These are phyloP conservation scores for Drosophila nannoptera DNA, from an alignment of 1,140 invertebrate species.

Conservation along the genomic window DNA sequence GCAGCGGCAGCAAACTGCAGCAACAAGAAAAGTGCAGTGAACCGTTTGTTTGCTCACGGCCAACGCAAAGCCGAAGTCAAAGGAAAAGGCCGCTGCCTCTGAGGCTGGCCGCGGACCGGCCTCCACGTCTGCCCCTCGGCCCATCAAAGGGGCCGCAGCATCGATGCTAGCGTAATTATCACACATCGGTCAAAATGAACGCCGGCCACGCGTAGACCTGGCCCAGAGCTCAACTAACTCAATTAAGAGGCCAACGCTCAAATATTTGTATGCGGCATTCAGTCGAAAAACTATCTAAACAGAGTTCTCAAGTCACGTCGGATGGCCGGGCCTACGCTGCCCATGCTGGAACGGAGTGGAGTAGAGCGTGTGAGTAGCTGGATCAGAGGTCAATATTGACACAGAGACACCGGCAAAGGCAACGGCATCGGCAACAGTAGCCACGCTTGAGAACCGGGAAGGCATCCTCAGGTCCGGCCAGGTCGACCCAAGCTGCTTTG, in stretches of 20 bases:
- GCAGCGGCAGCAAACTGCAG: no score
- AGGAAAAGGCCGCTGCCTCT: conserved; percentile 45
- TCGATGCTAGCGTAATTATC: conserved; percentile 66
- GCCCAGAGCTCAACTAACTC: conserved; percentile 66
- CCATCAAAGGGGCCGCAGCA: conserved; percentile 68
- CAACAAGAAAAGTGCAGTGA: conserved; percentile 52
- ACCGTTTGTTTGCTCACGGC: conserved; percentile 73
- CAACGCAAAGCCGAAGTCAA: conserved; percentile 47
- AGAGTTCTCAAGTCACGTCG: conserved; percentile 43
- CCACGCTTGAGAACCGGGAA: neutral
- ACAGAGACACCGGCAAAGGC: neutral
- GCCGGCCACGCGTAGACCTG: conserved; percentile 60
- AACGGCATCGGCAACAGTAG: neutral
- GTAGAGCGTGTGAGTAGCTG: conserved; percentile 40
- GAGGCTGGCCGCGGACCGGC: neutral
- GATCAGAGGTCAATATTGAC: conserved; percentile 50
- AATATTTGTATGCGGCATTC: conserved; percentile 74
- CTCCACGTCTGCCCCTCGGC: neutral
- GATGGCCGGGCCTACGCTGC: conserved; percentile 33
- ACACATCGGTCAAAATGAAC: conserved; percentile 75
- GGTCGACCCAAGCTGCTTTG: conserved; percentile 22
- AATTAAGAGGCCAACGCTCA: conserved; percentile 64
- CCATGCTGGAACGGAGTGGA: conserved; percentile 8
- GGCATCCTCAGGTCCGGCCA: neutral
- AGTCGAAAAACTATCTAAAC: conserved; percentile 75